phyloP scores from a whole-genome alignment of 2,797 vertebrate genomes.

The Kryptolebias ocellatus region DNA sequence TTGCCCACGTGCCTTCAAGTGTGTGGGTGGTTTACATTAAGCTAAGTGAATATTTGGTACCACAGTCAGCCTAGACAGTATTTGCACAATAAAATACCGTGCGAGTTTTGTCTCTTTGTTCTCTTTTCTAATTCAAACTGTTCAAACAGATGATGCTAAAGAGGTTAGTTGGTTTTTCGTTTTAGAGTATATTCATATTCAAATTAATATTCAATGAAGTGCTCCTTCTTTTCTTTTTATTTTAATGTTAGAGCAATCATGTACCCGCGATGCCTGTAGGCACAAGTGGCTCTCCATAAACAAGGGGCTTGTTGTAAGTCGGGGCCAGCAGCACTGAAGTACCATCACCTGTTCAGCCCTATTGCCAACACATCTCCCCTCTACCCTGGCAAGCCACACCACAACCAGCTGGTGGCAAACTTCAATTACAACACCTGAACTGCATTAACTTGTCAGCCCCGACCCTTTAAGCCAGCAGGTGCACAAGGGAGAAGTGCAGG shows the following conservation, averaged over 20 bases:
- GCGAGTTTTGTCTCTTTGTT: constrained; percentile 52
- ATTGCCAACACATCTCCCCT: constrained; percentile 50
- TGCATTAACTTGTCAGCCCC: constrained; percentile 60
- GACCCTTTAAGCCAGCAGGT: constrained; percentile 59
- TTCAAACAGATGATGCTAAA: constrained; percentile 59
- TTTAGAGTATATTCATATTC: constrained; percentile 60
- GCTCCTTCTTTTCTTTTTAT: constrained; percentile 46
- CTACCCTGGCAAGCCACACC: constrained; percentile 65
- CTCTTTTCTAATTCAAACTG: constrained; percentile 43
- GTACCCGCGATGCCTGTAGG: constrained; percentile 53
- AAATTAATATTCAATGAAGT: constrained; percentile 71
- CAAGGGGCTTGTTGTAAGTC: constrained; percentile 66
- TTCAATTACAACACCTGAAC: constrained; percentile 77
- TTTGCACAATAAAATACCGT: constrained; percentile 63
- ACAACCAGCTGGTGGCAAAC: constrained; percentile 74
- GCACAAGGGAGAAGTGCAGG: constrained; percentile 24
- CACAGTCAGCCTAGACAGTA: constrained; percentile 45
- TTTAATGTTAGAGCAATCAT: constrained; percentile 49
- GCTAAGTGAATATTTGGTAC: constrained; percentile 64
- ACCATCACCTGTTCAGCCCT: constrained; percentile 68
- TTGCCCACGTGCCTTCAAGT: constrained; percentile 40
- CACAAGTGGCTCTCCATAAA: constrained; percentile 65
- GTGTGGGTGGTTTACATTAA: constrained; percentile 68
- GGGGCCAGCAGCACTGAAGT: constrained; percentile 61
- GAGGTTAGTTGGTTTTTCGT: constrained; percentile 66